Base-by-base conservation (phyloP, 2,113 vertebrate genomes). In the Scatophagus argus region DNA sequence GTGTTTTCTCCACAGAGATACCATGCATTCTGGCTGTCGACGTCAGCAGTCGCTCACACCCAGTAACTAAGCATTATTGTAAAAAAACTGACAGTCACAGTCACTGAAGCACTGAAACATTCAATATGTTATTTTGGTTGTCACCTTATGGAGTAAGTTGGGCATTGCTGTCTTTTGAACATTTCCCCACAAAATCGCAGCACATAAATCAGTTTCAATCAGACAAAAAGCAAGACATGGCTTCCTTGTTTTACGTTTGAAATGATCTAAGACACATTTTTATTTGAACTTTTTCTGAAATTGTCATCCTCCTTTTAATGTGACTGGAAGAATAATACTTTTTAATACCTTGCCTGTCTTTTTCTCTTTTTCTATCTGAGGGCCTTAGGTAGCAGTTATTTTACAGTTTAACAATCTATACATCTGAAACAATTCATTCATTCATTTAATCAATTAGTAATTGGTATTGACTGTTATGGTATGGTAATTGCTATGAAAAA, bases 91-190 rank as follows among this genome's bases (percentile, higher is more conserved):
- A 39, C 2, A 31, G n/a, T 59, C 51, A 62, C 25, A 51, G 10
- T 58, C 27, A 64, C 43, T 61, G 55, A 71, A 70, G 66, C 27
- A 64, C 43, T 61, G 55, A 71, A 70, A 71, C 6, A 21, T 32
- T 25, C 14, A 23, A 2, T 1, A 23, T 36, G 17, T 55, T 6
- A 31, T 39, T 66, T 46, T 32, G 32, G 12, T 59, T 61, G 9
- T 44, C 46, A 46, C 39, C 11, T 39, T 14, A 14, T 71, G 25
- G 49, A 46, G 13, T 16, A 25, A 32, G 16, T 8, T 8, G 1
- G 12, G 5, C 14, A 52, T 59, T 21, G 63, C 10, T 58, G 4
- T 17, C 3, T 19, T 0, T 8, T 7, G 21, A 41, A 23, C 14
- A 5, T 70, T 59, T 39, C 19, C 9, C 12, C 5, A 27, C 10